Evolutionary conservation across 2,113 vertebrate genomes (phyloP), one percentile per base, ranked within the genome.

Genomic region (Poicephalus meyeri): DNA sequence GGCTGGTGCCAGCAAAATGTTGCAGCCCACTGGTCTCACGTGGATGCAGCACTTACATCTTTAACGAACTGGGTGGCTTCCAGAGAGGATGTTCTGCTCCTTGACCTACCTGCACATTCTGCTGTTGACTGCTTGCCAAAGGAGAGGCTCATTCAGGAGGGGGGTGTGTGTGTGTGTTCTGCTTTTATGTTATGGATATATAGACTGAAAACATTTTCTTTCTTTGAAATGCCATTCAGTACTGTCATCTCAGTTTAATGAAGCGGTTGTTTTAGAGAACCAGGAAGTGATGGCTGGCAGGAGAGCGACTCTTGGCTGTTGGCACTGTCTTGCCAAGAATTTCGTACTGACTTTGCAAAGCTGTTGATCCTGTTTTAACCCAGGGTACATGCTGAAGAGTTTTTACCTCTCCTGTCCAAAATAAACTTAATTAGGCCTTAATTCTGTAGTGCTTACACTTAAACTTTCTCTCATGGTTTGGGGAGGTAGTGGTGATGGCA

Each of bases 91-190:
- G 35, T 18, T 28, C 50, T 17, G 29, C 63, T 74, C 83, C 49
- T 66, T 50, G 26, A 2, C 44, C n/a, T 24, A 10, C 35, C 24
- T 4, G 7, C 3, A 1, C n/a, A 0, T 9, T 55, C 42, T 37
- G 47, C 14, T 46, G 4, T 17, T 16, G 6, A 37, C 7, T 66
- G 47, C 42, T 83, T 65, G 24, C 28, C 33, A 52, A 42, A 79
- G 29, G n/a, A 73, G 23, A 35, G 24, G 25, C 37, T 46, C 12
- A 9, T 11, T 10, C 10, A 10, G 33, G 56, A 15, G 33, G 20
- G 19, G 12, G 4, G n/a, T 8, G 1, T 4, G 39, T 5, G 1
- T 13, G 29, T 74, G 33, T 18, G 6, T 61, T 19, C 37, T 49
- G 0, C 44, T 79, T 78, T 24, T 41, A 5, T 49, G 9, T 52